Evolutionary conservation across 2,888 invertebrate species (phyloP).

Genomic region (Aspidiotus destructor): DNA sequence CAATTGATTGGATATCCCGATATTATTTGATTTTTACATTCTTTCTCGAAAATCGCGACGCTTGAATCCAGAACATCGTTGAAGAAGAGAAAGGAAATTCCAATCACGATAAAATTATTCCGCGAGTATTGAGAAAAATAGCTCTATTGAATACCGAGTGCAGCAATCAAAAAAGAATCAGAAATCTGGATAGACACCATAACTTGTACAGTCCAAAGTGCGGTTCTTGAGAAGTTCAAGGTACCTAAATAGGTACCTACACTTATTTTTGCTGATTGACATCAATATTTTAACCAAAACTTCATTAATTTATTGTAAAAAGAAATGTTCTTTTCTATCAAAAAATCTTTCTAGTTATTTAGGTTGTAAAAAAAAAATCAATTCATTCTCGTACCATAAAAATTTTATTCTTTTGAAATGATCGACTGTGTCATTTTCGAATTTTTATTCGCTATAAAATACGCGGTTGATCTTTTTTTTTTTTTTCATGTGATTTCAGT

Average conservation of each 20-base stretch:
- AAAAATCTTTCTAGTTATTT: too few relatives aligned
- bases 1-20: too few relatives aligned
- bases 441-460: too few relatives aligned
- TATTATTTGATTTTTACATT: not conserved
- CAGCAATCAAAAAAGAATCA: slow-evolving; percentile 11
- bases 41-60: slow-evolving; percentile 5
- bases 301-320: too few relatives aligned
- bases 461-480: too few relatives aligned
- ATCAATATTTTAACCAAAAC: too few relatives aligned
- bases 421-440: too few relatives aligned
- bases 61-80: slow-evolving; percentile 2
- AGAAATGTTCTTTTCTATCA: too few relatives aligned
- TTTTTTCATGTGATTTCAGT: too few relatives aligned
- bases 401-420: too few relatives aligned
- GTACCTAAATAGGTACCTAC: not conserved
- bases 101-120: slow-evolving; percentile 8
- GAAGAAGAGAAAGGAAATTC: slow-evolving; percentile 7
- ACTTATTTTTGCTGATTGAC: not conserved
- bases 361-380: too few relatives aligned
- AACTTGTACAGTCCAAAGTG: slow-evolving; percentile 15
- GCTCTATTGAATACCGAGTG: slow-evolving; percentile 18
- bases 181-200: slow-evolving; percentile 7
- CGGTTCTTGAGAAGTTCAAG: slow-evolving; percentile 17
- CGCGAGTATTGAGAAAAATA: slow-evolving; percentile 9
- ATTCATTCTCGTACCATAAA: too few relatives aligned